These are phyloP conservation scores for Pipistrellus pygmaeus DNA, from an alignment of 2,797 vertebrate genomes.

Conservation along the genomic window DNA sequence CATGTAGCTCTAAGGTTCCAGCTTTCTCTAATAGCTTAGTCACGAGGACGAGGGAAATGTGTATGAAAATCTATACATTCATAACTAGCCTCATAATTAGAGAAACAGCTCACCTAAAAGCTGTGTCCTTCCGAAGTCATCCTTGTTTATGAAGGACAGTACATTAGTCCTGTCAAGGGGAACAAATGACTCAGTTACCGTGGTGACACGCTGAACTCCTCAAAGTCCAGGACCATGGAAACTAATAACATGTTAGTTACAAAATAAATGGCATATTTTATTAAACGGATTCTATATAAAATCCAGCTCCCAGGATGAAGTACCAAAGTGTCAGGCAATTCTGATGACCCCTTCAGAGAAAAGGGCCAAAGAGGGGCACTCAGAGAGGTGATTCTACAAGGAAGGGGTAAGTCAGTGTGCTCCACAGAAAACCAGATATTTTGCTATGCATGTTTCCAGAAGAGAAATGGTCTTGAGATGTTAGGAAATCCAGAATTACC, in stretches of 20 bases:
- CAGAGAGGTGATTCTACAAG: fast-evolving
- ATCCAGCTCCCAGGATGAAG: neutral
- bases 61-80: neutral
- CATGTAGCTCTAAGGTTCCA: neutral
- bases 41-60: neutral
- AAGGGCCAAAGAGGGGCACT: neutral
- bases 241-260: neutral
- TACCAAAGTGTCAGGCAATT: neutral
- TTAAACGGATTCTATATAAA: conserved; percentile 47
- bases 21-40: conserved; percentile 7
- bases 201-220: neutral
- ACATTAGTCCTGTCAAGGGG: conserved; percentile 17
- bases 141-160: conserved; percentile 22
- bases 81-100: neutral
- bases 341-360: neutral
- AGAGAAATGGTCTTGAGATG: neutral
- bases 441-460: fast-evolving
- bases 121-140: neutral
- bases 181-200: conserved; percentile 53
- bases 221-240: neutral
- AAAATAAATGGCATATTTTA: conserved; percentile 36
- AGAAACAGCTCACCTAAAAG: conserved; percentile 41
- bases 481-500: neutral
- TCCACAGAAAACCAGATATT: neutral
- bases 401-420: fast-evolving